Evolutionary conservation across 2,113 vertebrate species (phyloP), one percentile per base, ranked within the genome.

Genomic region (Neogobius melanostomus): DNA sequence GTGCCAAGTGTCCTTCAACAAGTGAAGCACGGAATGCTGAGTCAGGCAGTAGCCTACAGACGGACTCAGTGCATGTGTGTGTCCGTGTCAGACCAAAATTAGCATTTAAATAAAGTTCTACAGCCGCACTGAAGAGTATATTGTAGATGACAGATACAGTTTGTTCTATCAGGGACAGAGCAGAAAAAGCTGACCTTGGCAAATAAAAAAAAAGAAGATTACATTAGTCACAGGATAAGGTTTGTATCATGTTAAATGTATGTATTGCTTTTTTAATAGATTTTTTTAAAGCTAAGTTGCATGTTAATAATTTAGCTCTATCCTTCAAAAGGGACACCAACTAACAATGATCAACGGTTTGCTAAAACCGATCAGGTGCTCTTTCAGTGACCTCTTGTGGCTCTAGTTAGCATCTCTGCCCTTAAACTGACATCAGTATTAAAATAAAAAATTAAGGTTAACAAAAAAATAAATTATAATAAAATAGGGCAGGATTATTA

Each of bases 51-150:
- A 15, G 42, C 28, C 28, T 36, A 36, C 28, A 36, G 28, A 36
- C 28, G 71, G 36, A 57, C 75, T 64, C 44, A 57, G 75, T 36
- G 66, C 49, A 63, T 66, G 63, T 64, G 57, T 73, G 60, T 54
- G 61, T 71, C 21, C 7, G 28, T 85, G 68, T 82, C 83, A 86
- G 75, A 68, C 49, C 28, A 14, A 71, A 63, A 88, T 88, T 90
- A 89, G 83, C 87, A 90, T 90, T 90, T 89, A 87, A 89, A 89
- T 89, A 86, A 86, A 83, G 79, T 77, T 83, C 76, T 74, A 77
- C 62, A 71, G 70, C 72, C 49, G 47, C 71, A 73, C 67, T 73
- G 74, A 79, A 43, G 52, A 68, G 82, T 71, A 87, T 81, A 74
- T 72, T 77, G 47, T n/a, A 50, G 47, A 71, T 85, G 82, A 90